These are phyloP conservation scores for Astyanax mexicanus DNA, from an alignment of 2,797 vertebrate species.

Conservation along the genomic window DNA sequence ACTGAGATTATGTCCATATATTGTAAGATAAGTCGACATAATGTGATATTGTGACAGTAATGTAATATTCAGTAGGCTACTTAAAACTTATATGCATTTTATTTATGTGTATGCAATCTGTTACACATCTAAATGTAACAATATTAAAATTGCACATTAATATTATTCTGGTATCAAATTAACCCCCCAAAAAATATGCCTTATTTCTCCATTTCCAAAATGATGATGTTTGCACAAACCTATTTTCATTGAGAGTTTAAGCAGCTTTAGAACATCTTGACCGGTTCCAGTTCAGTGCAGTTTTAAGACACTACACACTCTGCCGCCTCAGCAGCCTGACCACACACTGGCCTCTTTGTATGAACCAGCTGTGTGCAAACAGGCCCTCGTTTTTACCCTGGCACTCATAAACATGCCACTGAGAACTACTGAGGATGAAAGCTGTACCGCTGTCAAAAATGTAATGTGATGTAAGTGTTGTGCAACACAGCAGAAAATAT, in stretches of 20 bases:
- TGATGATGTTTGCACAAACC: too few species aligned
- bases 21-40: too few species aligned
- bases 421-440: conserved; percentile 43
- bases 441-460: conserved; percentile 28
- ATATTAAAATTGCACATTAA: too few species aligned
- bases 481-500: conserved; percentile 3
- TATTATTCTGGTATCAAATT: too few species aligned
- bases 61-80: too few species aligned
- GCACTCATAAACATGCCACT: conserved; percentile 48
- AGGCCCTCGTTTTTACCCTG: conserved; percentile 62
- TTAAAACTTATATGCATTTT: too few species aligned
- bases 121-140: too few species aligned
- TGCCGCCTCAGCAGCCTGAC: conserved; percentile 56
- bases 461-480: conserved; percentile 28
- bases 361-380: conserved; percentile 65
- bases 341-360: conserved; percentile 79
- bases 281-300: conserved; percentile 32
- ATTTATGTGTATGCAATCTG: too few species aligned
- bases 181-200: too few species aligned
- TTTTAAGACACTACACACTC: conserved; percentile 60
- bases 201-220: too few species aligned
- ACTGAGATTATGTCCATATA: too few species aligned
- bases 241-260: neutral
- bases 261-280: conserved; percentile 7
- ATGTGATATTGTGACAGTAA: too few species aligned